Evolutionary conservation across 1,140 invertebrate genomes (phyloP).

Genomic region (Drosophila setifemur): DNA sequence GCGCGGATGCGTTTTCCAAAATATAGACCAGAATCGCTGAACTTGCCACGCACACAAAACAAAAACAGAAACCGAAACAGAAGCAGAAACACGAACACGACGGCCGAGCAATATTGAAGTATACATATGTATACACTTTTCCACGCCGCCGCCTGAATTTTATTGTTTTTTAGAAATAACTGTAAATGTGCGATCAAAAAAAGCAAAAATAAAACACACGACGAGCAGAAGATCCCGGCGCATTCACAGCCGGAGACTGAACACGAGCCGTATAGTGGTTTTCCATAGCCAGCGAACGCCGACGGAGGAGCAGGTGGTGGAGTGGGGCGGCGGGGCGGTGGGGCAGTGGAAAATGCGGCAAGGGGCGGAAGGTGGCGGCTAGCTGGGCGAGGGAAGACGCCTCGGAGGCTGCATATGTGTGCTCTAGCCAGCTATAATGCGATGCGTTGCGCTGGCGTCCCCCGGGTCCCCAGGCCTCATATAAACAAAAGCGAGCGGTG

Average conservation of each 20-base stretch:
- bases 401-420: constrained; percentile 45
- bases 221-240: constrained; percentile 20
- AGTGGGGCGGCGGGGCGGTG: constrained; percentile 4
- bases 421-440: constrained; percentile 64
- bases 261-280: constrained; percentile 72
- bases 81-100: constrained; percentile 29
- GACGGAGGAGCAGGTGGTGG: neutral
- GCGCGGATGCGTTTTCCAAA: constrained; percentile 73
- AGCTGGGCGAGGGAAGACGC: neutral
- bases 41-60: constrained; percentile 63
- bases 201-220: constrained; percentile 63
- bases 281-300: constrained; percentile 50
- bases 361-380: neutral
- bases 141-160: constrained; percentile 67
- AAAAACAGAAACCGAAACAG: constrained; percentile 6
- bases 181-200: constrained; percentile 75
- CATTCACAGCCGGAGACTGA: constrained; percentile 42
- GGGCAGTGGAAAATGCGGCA: neutral
- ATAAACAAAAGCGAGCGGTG: constrained; percentile 13
- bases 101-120: constrained; percentile 31
- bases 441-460: constrained; percentile 64
- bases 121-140: constrained; percentile 62
- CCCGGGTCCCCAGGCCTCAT: constrained; percentile 12
- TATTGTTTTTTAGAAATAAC: constrained; percentile 81
- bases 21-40: constrained; percentile 72